Conservation (phyloP, 2,113 vertebrate genomes). For the Myiagra hebetior region DNA sequence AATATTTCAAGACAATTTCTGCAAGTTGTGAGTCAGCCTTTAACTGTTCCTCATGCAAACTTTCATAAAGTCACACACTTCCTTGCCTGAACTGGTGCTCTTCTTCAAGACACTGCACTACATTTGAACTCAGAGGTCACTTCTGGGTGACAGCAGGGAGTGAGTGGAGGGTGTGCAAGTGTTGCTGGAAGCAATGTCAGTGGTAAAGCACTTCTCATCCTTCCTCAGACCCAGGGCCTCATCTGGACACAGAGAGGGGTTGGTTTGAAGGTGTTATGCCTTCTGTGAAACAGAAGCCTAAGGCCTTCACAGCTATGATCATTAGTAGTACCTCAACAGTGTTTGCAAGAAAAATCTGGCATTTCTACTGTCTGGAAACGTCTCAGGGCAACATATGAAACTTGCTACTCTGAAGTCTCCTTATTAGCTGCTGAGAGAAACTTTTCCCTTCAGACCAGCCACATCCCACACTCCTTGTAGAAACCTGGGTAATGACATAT, state of each 20-base stretch:
- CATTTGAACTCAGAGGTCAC: background rate
- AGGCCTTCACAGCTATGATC: background rate
- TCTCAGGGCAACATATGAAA: background rate
- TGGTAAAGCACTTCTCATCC: background rate
- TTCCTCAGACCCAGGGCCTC: background rate
- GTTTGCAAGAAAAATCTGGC: background rate
- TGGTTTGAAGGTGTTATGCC: background rate
- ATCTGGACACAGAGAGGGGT: background rate
- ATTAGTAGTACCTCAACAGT: background rate
- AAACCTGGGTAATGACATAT: background rate
- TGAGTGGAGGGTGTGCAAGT: background rate
- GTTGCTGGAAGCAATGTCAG: background rate
- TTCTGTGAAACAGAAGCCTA: background rate
- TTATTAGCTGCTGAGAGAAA: background rate
- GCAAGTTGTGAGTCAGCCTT: background rate
- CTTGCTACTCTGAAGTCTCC: background rate
- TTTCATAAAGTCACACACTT: background rate
- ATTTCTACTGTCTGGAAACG: background rate
- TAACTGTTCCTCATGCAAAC: background rate
- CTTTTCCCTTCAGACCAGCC: background rate
- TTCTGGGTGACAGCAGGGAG: background rate
- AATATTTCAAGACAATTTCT: background rate
- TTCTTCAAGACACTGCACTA: background rate
- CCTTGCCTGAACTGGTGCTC: background rate
- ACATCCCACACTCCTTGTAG: background rate